phyloP scores from a whole-genome alignment of 2,797 vertebrate species.

The Anolis apletophallus region DNA sequence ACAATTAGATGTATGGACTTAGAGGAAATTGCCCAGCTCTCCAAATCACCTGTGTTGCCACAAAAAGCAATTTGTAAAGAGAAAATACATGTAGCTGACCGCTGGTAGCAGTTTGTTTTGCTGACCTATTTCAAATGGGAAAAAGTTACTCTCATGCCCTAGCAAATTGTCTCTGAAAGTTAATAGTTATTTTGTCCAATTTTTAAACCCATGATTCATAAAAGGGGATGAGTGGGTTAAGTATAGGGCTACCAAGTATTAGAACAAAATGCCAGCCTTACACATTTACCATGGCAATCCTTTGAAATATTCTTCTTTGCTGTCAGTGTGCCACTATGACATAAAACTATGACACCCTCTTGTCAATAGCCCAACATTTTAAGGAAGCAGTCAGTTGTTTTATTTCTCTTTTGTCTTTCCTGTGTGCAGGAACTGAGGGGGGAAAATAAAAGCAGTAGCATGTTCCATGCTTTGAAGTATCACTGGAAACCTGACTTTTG shows the following conservation, averaged over 20 bases:
- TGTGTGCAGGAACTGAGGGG: neutral
- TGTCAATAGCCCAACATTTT: neutral
- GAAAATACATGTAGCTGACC: neutral
- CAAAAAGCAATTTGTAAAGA: constrained; percentile 34
- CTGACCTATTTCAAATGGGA: constrained; percentile 30
- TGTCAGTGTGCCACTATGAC: neutral
- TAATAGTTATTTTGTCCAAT: neutral
- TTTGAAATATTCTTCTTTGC: neutral
- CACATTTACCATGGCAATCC: no score
- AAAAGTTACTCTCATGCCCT: neutral
- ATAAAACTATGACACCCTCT: accelerated
- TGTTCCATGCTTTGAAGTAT: neutral
- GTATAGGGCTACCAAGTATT: neutral
- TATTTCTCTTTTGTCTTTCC: neutral
- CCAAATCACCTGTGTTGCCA: neutral
- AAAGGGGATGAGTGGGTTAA: neutral
- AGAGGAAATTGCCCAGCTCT: neutral
- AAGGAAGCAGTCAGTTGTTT: neutral
- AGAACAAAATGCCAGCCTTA: neutral
- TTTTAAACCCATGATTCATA: neutral
- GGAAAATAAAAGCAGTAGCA: no score
- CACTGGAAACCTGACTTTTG: neutral
- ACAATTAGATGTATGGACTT: neutral
- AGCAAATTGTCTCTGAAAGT: neutral
- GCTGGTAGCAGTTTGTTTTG: neutral